A percentile compares a stretch with the other conserved stretches of the same genome.
These are phyloP conservation scores for Pseudococcus viburni DNA, from an alignment of 2,888 invertebrate genomes.

Conservation along the genomic window DNA sequence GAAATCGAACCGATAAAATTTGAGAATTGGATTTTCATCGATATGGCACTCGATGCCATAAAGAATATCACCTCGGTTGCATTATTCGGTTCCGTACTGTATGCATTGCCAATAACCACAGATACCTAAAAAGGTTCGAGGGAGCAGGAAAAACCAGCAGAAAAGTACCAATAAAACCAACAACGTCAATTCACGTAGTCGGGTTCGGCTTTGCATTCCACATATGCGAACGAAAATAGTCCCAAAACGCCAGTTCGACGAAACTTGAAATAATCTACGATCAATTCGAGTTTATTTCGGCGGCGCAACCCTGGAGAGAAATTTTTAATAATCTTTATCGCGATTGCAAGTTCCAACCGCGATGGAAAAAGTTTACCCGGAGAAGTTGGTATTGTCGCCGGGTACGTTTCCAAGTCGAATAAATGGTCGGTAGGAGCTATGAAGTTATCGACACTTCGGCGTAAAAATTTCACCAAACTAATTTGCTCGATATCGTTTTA, in stretches of 20 bases:
- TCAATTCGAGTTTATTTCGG: constrained; percentile 35
- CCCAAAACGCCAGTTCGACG: constrained; percentile 43
- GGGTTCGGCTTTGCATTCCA: constrained; percentile 10
- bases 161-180: constrained; percentile 14
- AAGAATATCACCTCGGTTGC: too few relatives aligned
- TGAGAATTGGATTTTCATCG: too few relatives aligned
- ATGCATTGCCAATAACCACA: too few relatives aligned
- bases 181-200: constrained; percentile 13
- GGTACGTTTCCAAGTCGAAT: constrained; percentile 26
- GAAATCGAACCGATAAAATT: too few relatives aligned
- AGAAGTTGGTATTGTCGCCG: neutral
- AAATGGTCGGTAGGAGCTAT: constrained; percentile 6
- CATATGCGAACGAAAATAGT: constrained; percentile 45
- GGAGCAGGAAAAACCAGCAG: neutral
- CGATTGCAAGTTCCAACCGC: constrained; percentile 36
- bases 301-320: constrained; percentile 37
- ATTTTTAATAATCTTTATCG: constrained; percentile 50
- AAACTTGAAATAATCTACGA: constrained; percentile 51
- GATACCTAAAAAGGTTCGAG: neutral
- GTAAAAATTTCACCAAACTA: constrained; percentile 41
- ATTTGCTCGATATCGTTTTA: constrained; percentile 52
- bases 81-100: too few relatives aligned
- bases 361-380: constrained; percentile 40
- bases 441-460: constrained; percentile 37
- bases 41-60: too few relatives aligned